These are phyloP conservation scores for Amphibalanus amphitrite DNA, from an alignment of 1,140 invertebrate species.

Conservation along the genomic window DNA sequence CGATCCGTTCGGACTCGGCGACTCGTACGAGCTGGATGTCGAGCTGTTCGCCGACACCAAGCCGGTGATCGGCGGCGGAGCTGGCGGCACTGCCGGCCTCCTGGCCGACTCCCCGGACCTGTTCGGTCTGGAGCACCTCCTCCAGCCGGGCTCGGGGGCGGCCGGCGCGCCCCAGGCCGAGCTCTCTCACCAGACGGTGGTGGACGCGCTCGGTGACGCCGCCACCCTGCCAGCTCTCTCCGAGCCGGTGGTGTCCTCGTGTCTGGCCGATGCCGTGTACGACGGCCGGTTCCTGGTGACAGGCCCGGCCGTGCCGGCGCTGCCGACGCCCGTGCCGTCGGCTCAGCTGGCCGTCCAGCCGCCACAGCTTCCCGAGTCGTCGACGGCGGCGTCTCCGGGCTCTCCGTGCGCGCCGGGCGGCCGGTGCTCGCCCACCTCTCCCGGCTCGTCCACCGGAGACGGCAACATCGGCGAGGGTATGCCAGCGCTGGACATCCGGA, in stretches of 20 bases:
- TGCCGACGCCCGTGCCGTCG: no score
- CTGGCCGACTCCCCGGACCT: not conserved
- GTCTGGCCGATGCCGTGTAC: not conserved
- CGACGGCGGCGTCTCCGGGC: not conserved
- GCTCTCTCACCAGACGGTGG: not conserved
- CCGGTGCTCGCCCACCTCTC: not conserved
- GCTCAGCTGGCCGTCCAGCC: not conserved
- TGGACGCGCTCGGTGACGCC: not conserved
- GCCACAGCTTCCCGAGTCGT: not conserved
- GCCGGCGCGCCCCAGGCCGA: not conserved
- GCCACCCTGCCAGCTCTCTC: not conserved
- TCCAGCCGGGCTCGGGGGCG: not conserved
- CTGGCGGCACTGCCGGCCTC: not conserved
- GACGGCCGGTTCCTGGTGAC: not conserved
- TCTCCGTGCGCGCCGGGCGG: not conserved
- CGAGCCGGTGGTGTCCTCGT: not conserved
- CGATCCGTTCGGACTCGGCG: not conserved
- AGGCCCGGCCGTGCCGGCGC: no score
- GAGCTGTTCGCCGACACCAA: not conserved
- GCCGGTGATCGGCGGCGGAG: not conserved
- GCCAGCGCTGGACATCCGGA: constrained; percentile 31
- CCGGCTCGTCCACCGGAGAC: not conserved
- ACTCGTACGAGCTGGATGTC: not conserved
- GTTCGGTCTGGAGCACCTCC: not conserved
- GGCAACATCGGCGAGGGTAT: not conserved